Evolutionary conservation across 53 echinoderm and acorn worm species (phyloP), one percentile per base, ranked within the genome.

Genomic region (Zoroaster sp.): DNA sequence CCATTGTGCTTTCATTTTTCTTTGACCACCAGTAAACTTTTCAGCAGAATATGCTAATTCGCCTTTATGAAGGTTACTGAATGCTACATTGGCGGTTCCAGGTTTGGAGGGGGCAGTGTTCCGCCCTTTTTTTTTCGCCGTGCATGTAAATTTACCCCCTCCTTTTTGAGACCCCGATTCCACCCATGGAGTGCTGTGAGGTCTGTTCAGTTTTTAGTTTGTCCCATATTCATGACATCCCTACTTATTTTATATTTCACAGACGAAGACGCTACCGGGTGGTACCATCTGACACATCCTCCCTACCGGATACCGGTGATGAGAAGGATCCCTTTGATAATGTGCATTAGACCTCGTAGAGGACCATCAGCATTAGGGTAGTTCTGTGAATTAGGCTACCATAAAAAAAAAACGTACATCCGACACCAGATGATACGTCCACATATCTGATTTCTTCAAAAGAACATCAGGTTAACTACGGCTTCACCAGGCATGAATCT

Each of bases 201-300:
- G 11, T 4, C 28, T 12, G 11, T 13, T 71, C 31, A 13, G 17
- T 13, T 71, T 21, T n/a, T 34, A 5, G 14, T 3, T 40, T 11
- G 4, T 18, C 18, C 4, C 18, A 11, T 18, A 63, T 17, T 39
- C 1, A 74, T 42, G 3, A 4, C 35, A 15, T 35, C 32, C 35
- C 4, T 11, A 21, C 11, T 44, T 14, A 25, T 25, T 25, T 25
- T 14, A 35, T 35, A 8, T 74, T 53, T 66, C 18, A 17, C 89
- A 95, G 95, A 87, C 82, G 95, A 80, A 91, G 93, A 75, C 81
- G 95, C 14, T 95, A 95, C 87, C 86, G 95, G 23, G 87, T 95
- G 43, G 93, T 81, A 6, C 95, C 93, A 13, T 90, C 93, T 5
- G 95, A 95, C 35, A 52, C 85, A 4, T 74, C 95, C 44, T 86